Evolutionary conservation across 1,140 invertebrate species (phyloP).

Genomic region (Ectropis grisescens): DNA sequence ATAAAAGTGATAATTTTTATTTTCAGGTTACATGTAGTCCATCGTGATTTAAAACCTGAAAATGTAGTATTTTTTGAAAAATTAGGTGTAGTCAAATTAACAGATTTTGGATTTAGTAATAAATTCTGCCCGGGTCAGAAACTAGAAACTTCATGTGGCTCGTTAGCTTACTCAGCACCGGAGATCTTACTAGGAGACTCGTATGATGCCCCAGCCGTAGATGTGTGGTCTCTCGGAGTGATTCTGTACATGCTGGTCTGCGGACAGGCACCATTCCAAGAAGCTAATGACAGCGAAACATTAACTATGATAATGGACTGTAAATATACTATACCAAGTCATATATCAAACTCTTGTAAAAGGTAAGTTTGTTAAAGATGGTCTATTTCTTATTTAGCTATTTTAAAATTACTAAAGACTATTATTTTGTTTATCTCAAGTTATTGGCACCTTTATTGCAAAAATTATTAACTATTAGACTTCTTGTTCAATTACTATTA

Average conservation of each 20-base stretch:
- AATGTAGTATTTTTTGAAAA: constrained; percentile 99
- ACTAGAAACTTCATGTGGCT: constrained; percentile 98
- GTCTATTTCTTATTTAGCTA: constrained; percentile 3
- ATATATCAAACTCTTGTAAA: constrained; percentile 90
- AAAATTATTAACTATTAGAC: no score
- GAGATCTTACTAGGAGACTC: constrained; percentile 98
- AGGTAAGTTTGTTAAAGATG: constrained; percentile 74
- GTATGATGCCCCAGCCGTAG: constrained; percentile 95
- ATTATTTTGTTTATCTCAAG: no score
- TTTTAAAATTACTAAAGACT: no score
- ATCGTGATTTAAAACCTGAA: constrained; percentile 98
- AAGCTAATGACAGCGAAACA: constrained; percentile 99
- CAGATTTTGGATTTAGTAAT: constrained; percentile 99
- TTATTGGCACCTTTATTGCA: no score
- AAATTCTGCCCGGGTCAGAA: constrained; percentile 97
- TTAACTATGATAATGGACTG: constrained; percentile 99
- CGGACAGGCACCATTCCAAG: constrained; percentile 97
- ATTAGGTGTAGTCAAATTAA: constrained; percentile 96
- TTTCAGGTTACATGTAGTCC: constrained; percentile 83
- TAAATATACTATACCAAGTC: constrained; percentile 93
- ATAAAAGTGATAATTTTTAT: no score
- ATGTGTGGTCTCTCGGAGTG: constrained; percentile 98
- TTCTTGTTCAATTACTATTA: no score
- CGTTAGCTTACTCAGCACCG: constrained; percentile 98
- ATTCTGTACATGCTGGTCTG: constrained; percentile 99